Percentiles rank a stretch among this genome's conserved stretches.
Conservation (phyloP, 2,797 vertebrate genomes). For the Hippoglossus hippoglossus region DNA sequence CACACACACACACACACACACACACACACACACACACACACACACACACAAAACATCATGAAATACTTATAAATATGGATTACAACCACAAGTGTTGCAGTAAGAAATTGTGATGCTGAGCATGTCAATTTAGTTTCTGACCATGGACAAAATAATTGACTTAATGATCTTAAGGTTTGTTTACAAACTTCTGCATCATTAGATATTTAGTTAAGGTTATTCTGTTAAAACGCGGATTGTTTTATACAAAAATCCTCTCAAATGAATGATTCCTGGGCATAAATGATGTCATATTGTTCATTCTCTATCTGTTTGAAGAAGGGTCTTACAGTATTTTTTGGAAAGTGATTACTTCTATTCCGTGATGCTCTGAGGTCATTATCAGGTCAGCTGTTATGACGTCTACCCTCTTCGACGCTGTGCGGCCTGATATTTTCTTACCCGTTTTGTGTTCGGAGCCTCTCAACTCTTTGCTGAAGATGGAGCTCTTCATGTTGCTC, state of each 20-base stretch:
- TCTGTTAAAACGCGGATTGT: background rate
- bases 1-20: too few species aligned
- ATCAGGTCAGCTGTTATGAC: background rate
- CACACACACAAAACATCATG: too few species aligned
- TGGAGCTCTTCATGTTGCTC: slow-evolving; percentile 90
- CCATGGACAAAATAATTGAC: too few species aligned
- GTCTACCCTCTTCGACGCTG: background rate
- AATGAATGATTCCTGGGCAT: too few species aligned
- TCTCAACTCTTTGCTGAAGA: slow-evolving; percentile 86
- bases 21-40: too few species aligned
- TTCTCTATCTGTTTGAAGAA: too few species aligned
- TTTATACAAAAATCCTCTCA: too few species aligned
- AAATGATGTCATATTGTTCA: too few species aligned
- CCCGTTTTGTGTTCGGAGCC: slow-evolving; percentile 87
- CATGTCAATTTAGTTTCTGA: background rate
- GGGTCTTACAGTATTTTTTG: too few species aligned
- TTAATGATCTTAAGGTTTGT: too few species aligned
- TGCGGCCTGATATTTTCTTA: slow-evolving; percentile 56
- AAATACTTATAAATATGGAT: background rate
- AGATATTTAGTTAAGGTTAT: background rate
- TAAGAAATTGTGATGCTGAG: background rate
- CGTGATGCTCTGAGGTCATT: background rate
- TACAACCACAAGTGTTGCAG: background rate
- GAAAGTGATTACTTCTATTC: too few species aligned
- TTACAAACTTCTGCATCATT: background rate